Conservation (phyloP, 2,888 invertebrate genomes). For the Hypomecis atomaria region DNA sequence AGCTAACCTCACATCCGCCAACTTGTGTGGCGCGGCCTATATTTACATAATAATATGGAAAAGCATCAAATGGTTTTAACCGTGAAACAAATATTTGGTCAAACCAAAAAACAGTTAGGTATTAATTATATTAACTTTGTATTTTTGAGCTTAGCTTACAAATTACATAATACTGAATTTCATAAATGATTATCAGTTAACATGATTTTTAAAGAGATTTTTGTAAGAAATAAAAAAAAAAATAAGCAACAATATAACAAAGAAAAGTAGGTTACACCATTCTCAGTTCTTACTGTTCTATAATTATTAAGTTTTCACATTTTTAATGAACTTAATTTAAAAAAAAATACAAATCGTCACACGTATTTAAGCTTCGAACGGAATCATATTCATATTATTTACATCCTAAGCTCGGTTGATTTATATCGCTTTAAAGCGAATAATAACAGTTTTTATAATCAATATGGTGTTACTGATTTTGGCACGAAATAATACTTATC, state of each 20-base stretch:
- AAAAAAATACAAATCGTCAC: constrained; percentile 7
- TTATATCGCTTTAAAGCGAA: constrained; percentile 16
- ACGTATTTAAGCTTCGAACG: constrained; percentile 23
- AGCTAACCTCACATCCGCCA: no score
- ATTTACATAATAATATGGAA: no score
- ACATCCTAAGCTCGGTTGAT: constrained; percentile 40
- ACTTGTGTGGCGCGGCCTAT: no score
- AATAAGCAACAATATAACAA: no score
- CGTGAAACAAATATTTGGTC: constrained; percentile 7
- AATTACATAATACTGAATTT: background rate
- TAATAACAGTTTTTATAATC: background rate
- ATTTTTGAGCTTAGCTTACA: background rate
- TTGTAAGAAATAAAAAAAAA: no score
- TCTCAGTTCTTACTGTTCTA: no score
- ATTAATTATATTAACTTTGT: background rate
- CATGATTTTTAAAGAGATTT: no score
- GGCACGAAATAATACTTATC: no score
- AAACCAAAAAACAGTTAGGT: background rate
- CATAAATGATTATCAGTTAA: no score
- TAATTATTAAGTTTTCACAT: background rate
- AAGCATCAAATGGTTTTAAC: background rate
- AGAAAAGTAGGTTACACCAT: no score
- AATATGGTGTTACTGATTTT: background rate
- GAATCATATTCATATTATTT: constrained; percentile 36
- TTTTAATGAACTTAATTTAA: background rate